Percentiles rank a stretch among this genome's conserved stretches.
These are phyloP conservation scores for Limnephilus rhombicus DNA, from an alignment of 2,888 invertebrate species.

Conservation along the genomic window DNA sequence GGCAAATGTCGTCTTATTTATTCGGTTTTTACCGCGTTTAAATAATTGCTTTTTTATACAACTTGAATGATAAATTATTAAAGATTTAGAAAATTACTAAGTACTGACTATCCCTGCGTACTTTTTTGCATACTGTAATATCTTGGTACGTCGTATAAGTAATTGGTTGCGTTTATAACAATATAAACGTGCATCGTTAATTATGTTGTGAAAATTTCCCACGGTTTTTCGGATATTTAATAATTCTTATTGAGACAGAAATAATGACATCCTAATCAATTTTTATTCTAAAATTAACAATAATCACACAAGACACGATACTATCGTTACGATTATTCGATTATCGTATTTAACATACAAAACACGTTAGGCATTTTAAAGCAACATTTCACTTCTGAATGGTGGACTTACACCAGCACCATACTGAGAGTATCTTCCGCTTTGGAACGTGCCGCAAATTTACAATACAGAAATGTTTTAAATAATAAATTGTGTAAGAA, in stretches of 20 bases:
- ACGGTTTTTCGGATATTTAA: slow-evolving; percentile 17
- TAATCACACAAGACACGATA: background rate
- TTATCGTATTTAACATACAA: no score
- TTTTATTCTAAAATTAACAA: background rate
- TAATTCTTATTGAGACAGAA: background rate
- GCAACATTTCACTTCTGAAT: no score
- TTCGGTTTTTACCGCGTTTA: background rate
- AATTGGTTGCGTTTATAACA: background rate
- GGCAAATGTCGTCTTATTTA: background rate
- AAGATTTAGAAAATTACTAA: background rate
- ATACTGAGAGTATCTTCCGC: no score
- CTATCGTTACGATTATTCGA: background rate
- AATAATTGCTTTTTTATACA: background rate
- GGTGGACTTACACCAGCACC: no score
- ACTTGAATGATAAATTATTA: background rate
- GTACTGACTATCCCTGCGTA: background rate
- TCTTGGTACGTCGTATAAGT: background rate
- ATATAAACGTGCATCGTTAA: slow-evolving; percentile 8
- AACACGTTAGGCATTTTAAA: no score
- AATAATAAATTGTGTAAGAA: no score
- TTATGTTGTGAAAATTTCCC: slow-evolving; percentile 26
- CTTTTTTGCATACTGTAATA: background rate
- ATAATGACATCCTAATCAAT: background rate
- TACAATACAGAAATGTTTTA: no score
- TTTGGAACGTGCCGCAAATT: no score